Base-by-base conservation (phyloP, 1,140 invertebrate species). In the Drosophila tropicalis region DNA sequence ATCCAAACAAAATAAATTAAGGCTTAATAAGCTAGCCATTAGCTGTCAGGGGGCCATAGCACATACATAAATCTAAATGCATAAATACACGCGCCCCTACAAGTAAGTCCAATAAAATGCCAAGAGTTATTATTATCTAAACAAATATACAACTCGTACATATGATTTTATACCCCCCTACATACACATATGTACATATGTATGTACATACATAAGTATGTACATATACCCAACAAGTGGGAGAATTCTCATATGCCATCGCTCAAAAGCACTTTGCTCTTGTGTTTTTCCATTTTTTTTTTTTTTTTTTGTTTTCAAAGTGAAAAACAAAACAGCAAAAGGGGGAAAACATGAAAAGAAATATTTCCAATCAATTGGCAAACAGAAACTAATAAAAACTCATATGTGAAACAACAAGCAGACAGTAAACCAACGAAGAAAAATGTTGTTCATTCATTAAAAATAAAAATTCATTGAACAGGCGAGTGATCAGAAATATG, bases 341-440 rank as follows among this genome's bases (percentile, higher is more conserved):
- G 73, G 81, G 62, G 79, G 39, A 86, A 77, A 84, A 87, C 84
- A 87, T 89, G 84, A 87, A 87, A 87, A 84, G 84, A 84, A 87
- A 87, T 89, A 89, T 87, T 87, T 87, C 84, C 84, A 87, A 87
- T 87, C 84, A 87, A 87, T 87, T 87, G 84, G 73, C 84, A 84
- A 84, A 84, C 73, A 84, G 57, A 80, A 89, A 80, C 77, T 73
- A 87, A 87, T 89, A 87, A 87, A 87, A 87, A 71, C 76, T 83
- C 84, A 84, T 89, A 84, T 77, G 66, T 36, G 80, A 66, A 51
- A 29, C 61, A 75, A 65, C 65, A 32, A 51, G 34, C 54, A 29
- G 41, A 39, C 36, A 71, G 57, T 67, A 51, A 55, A 60, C 62
- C 58, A 77, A 80, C 66, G 44, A 79, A 70, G 76, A 72, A 87